These are phyloP conservation scores for Drosophila nr. perissopoda DNA, from an alignment of 2,888 invertebrate genomes.

Conservation along the genomic window DNA sequence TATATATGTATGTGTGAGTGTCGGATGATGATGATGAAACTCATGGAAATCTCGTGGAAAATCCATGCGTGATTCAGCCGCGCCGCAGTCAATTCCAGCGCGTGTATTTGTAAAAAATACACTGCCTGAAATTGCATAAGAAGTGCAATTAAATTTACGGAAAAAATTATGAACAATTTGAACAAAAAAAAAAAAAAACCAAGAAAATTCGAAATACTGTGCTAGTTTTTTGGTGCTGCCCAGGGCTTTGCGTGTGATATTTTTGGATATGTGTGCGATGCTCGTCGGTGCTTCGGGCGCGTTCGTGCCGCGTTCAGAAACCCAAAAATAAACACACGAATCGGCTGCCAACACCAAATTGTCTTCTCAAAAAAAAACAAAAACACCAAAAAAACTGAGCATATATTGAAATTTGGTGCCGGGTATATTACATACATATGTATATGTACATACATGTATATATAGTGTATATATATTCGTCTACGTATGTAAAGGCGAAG, in stretches of 20 bases:
- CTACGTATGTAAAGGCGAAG: constrained; percentile 6
- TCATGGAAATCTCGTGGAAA: constrained; percentile 78
- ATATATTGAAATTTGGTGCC: constrained; percentile 21
- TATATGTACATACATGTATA: background rate
- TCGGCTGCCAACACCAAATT: constrained; percentile 59
- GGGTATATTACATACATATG: background rate
- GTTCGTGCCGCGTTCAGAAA: constrained; percentile 63
- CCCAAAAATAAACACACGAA: constrained; percentile 83
- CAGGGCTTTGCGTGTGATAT: constrained; percentile 83
- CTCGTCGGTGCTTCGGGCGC: constrained; percentile 60
- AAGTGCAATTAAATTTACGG: constrained; percentile 48
- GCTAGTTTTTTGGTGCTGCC: constrained; percentile 75
- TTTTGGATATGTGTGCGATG: constrained; percentile 78
- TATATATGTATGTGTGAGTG: constrained; percentile 51
- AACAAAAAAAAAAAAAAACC: background rate
- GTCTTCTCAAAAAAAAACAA: constrained; percentile 9
- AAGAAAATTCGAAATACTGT: constrained; percentile 71
- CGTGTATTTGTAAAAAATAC: constrained; percentile 23
- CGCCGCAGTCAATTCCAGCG: constrained; percentile 55
- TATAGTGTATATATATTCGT: background rate
- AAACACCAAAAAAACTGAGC: constrained; percentile 4
- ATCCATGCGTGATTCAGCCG: constrained; percentile 66
- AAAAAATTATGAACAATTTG: constrained; percentile 67
- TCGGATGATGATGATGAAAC: constrained; percentile 39
- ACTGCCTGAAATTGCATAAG: constrained; percentile 54